Evolutionary conservation across 2,113 vertebrate genomes (phyloP), one percentile per base, ranked within the genome.

Genomic region (Apteryx mantelli): DNA sequence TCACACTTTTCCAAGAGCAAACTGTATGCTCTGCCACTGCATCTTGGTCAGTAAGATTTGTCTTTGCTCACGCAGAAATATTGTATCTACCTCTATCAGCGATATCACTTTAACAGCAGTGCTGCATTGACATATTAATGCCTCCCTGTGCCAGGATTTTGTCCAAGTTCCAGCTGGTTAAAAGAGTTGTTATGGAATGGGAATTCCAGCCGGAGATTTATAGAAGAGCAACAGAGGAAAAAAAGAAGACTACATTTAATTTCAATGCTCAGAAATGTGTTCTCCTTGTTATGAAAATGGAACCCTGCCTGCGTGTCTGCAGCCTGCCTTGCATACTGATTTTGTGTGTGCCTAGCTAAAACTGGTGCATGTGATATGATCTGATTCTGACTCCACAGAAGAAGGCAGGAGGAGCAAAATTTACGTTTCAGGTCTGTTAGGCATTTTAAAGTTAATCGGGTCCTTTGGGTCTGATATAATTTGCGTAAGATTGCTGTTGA

Each of bases 391-490:
- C 40, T 96, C 91, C 79, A 44, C 73, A 92, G 80, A 86, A 77
- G 42, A 65, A 81, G 68, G 79, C 86, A 91, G 82, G 88, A 95
- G 90, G 71, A 88, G 56, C 86, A 97, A 82, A 95, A 96, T 97
- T 97, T 97, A 97, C 96, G 83, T 94, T 97, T 95, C 55, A 79
- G 95, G 92, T 92, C 92, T 95, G 91, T 78, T 97, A 97, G 94
- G 81, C 91, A 96, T 98, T 98, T 97, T 98, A 97, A 97, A 98
- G 92, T 97, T 97, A 98, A 98, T 97, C 89, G 3, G 48, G 91
- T 94, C 97, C 96, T 97, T 97, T 96, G 96, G 96, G 97, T 92
- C 96, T 97, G 95, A 96, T 98, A 97, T 97, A 98, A 98, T 98
- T 98, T 98, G 96, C 69, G 77, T 95, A 97, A 98, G 97, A 97